phyloP scores from a whole-genome alignment of 1,140 invertebrate species.

The Manduca sexta region DNA sequence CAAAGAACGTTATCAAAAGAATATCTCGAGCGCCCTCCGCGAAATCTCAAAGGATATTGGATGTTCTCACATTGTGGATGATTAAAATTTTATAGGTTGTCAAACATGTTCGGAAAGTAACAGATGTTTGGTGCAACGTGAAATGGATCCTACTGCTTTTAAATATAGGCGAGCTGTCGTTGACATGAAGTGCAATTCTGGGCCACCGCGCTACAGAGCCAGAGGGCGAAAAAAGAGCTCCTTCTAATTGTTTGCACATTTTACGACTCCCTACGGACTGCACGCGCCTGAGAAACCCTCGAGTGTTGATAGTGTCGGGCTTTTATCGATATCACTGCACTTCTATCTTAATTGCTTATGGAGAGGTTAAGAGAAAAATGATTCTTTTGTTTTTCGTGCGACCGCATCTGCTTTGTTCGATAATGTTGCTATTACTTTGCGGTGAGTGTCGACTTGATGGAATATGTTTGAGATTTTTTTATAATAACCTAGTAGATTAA shows the following conservation, averaged over 20 bases:
- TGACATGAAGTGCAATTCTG: slow-evolving; percentile 57
- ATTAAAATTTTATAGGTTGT: slow-evolving; percentile 9
- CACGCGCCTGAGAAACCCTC: slow-evolving; percentile 2
- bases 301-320: slow-evolving; percentile 13
- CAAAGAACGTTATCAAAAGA: slow-evolving; percentile 31
- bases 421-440: not conserved
- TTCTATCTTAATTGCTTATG: slow-evolving; percentile 5
- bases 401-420: not conserved
- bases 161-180: slow-evolving; percentile 45
- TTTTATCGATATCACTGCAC: slow-evolving; percentile 6
- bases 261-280: slow-evolving; percentile 26
- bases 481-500: too few relatives aligned
- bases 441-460: too few relatives aligned
- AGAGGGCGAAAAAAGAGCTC: slow-evolving; percentile 53
- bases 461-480: too few relatives aligned
- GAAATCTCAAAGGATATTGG: not conserved
- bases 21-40: slow-evolving; percentile 23
- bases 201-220: slow-evolving; percentile 25
- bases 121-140: slow-evolving; percentile 53
- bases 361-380: slow-evolving; percentile 1
- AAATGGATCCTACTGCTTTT: slow-evolving; percentile 34
- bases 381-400: too few relatives aligned
- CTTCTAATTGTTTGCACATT: slow-evolving; percentile 69
- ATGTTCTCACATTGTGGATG: not conserved
- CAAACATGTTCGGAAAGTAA: slow-evolving; percentile 35